Conservation (phyloP, 2,797 vertebrate species). For the Arnoldichthys spilopterus region DNA sequence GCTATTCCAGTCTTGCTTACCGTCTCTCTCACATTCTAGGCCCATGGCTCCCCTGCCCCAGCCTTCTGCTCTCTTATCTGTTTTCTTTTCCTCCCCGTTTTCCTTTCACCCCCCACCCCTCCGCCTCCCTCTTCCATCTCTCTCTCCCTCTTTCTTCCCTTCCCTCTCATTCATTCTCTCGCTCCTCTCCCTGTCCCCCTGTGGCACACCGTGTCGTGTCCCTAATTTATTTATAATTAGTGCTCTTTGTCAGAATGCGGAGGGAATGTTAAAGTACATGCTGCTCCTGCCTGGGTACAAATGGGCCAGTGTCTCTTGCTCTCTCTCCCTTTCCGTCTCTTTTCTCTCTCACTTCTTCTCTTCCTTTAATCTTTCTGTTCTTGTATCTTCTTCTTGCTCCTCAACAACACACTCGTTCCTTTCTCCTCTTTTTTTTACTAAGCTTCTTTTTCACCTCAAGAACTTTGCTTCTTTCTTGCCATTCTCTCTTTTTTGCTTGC, state of each 20-base stretch:
- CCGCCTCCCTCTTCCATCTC: conserved; percentile 64
- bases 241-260: conserved; percentile 83
- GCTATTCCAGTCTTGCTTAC: conserved; percentile 58
- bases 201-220: conserved; percentile 82
- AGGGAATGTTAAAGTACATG: conserved; percentile 83
- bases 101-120: conserved; percentile 61
- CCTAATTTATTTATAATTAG: conserved; percentile 89
- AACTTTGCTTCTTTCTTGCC: conserved; percentile 70
- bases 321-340: conserved; percentile 36
- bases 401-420: not conserved
- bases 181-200: conserved; percentile 76
- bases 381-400: not conserved
- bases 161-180: conserved; percentile 75
- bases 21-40: conserved; percentile 61
- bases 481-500: conserved; percentile 68
- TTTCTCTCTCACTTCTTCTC: conserved; percentile 46
- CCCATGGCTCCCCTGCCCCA: conserved; percentile 70
- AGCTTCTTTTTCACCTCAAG: not conserved
- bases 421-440: not conserved
- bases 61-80: conserved; percentile 62
- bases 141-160: conserved; percentile 71
- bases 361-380: conserved; percentile 7
- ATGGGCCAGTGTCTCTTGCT: conserved; percentile 74
- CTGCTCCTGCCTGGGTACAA: conserved; percentile 81
- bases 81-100: conserved; percentile 41